Base-by-base conservation (phyloP, 2,797 vertebrate genomes). In the Phyllotis vaccarum region DNA sequence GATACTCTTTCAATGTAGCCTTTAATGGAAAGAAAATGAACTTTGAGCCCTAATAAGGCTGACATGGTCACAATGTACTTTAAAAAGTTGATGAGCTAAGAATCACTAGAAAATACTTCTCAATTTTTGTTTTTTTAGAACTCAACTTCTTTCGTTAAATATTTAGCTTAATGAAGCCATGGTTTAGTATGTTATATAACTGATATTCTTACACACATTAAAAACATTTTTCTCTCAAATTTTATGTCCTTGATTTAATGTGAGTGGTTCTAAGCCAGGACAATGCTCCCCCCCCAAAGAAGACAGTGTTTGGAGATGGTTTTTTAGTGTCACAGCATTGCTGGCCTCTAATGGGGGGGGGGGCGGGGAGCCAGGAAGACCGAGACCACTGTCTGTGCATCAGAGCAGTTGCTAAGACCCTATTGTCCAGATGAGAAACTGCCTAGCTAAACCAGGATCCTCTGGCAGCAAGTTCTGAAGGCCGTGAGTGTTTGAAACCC, bases 11-110 rank as follows among this genome's bases (percentile, higher is more conserved):
- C 94, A 96, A 75, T 19, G 0, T 93, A 79, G 7, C 46, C 86
- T 62, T 91, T 91, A 81, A 90, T 95, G 76, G 91, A 91, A 93
- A 78, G 86, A 89, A 97, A 94, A 90, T 64, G 86, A 94, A 68
- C 29, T 86, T 74, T 62, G 90, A 78, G 31, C 78, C 43, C 76
- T 88, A 88, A 62, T 3, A 2, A 88, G 52, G 46, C 64, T 83
- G 29, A 60, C 89, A 76, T 12, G 81, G 34, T 91, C 75, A 89
- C 5, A 78, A 64, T 81, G 92, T 89, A 66, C 31, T 95, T 95
- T 52, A 70, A 94, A 95, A 82, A 64, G 76, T 49, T 29, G 68
- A 17, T 86, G 90, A 93, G n/a, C 56, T 86, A 86, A 43, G 75
- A 94, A 70, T 94, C 90, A 14, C 76, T 89, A 92, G 62, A 86